Conservation (phyloP, 2,888 invertebrate species). For the Plebejus anna region DNA sequence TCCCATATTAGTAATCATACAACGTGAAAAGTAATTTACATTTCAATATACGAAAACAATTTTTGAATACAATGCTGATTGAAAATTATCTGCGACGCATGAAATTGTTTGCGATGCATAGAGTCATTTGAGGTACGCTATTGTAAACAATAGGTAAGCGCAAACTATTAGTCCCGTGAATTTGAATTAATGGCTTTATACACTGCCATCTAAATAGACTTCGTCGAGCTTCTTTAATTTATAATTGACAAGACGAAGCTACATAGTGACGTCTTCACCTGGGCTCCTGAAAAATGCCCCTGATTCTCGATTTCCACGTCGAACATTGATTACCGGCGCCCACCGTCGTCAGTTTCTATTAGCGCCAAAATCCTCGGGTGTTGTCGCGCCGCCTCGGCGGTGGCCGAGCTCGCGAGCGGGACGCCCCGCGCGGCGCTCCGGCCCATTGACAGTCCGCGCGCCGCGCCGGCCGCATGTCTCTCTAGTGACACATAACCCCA, state of each 20-base stretch:
- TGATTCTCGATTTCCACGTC: conserved; percentile 63
- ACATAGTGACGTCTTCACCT: conserved; percentile 36
- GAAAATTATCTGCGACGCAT: background rate
- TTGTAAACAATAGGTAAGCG: background rate
- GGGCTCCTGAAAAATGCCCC: conserved; percentile 45
- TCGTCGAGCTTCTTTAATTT: background rate
- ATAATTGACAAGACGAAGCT: background rate
- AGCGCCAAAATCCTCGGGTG: conserved; percentile 77
- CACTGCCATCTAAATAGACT: background rate
- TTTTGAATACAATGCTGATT: background rate
- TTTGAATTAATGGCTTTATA: background rate
- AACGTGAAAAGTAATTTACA: conserved; percentile 6
- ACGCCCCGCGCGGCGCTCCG: conserved; percentile 42
- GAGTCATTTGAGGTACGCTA: background rate
- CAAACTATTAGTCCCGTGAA: background rate
- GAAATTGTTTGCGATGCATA: background rate
- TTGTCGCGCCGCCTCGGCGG: conserved; percentile 61
- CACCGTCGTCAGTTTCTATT: conserved; percentile 68
- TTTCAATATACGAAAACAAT: background rate
- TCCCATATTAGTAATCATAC: background rate
- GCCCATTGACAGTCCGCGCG: conserved; percentile 47
- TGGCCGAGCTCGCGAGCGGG: conserved; percentile 59
- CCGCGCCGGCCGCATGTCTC: conserved; percentile 47
- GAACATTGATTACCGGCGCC: conserved; percentile 73
- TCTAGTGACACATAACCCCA: conserved; percentile 42